Conservation (phyloP, 2,113 vertebrate genomes). For the Corvus moneduloides region DNA sequence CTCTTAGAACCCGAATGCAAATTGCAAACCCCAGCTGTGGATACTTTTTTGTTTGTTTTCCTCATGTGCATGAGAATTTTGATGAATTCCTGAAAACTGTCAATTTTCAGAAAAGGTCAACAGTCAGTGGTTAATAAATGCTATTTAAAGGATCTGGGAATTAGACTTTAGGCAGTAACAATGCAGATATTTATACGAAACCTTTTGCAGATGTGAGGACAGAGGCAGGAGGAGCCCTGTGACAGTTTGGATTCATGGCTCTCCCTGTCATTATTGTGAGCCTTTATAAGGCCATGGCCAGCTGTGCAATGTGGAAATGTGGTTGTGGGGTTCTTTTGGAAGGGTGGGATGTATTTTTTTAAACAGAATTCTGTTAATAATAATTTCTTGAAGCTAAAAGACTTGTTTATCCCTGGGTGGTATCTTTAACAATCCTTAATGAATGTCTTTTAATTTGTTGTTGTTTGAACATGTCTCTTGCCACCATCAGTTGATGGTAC, state of each 20-base stretch:
- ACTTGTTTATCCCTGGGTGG: neutral
- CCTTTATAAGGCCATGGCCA: constrained; percentile 21
- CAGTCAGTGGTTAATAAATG: neutral
- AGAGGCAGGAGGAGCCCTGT: neutral
- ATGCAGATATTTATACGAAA: neutral
- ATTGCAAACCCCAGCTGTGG: neutral
- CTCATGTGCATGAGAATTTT: neutral
- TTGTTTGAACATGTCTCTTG: neutral
- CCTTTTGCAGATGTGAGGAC: neutral
- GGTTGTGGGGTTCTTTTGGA: neutral
- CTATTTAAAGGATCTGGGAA: neutral
- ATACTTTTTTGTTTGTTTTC: neutral
- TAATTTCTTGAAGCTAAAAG: neutral
- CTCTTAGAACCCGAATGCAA: neutral
- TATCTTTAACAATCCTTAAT: neutral
- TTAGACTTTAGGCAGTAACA: neutral
- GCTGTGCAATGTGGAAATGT: neutral
- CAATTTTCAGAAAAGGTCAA: neutral
- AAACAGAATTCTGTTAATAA: neutral
- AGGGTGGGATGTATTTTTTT: neutral
- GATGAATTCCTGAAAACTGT: neutral
- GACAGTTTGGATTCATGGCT: neutral
- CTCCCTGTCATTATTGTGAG: neutral
- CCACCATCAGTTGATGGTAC: neutral
- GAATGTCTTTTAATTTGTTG: neutral